Base-by-base conservation (phyloP, 1,140 invertebrate genomes). In the Dinoponera quadriceps region DNA sequence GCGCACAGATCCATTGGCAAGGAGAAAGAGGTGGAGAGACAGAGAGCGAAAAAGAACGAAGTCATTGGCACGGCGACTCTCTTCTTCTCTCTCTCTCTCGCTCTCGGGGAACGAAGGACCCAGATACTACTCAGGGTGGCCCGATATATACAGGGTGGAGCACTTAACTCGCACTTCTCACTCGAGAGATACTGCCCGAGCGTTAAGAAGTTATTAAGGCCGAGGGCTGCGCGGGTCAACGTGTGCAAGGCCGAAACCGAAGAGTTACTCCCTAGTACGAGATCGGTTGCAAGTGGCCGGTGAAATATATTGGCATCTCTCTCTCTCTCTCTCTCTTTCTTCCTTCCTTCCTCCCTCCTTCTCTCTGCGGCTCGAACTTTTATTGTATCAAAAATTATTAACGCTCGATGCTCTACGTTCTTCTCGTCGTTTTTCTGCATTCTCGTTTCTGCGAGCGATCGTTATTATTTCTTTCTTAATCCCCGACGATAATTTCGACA, bases 1-100 rank as follows among this genome's bases (percentile, higher is more conserved):
- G 29, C 74, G 44, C 88, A 86, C 87, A 85, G 84, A 72, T 85
- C 84, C 85, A 73, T 88, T 84, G 82, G 69, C 57, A 73, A 57
- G 65, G 72, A 68, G n/a, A 71, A 66, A 77, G 68, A 51, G 62
- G 22, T 20, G 66, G 44, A 83, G 51, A 85, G 78, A 29, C 75
- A 74, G 74, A 83, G 71, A 83, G 84, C 75, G 84, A 85, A 29
- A 49, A 20, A 81, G 82, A 75, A 83, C 57, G 80, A 82, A 81
- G 74, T 66, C 38, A 22, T 49, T n/a, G 18, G n/a, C 20, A 20
- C 54, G 54, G 20, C 27, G 38, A 44, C 38, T 44, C 11, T 49
- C 59, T 63, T 38, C 49, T 16, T 38, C 33, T 22, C 29, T 74
- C 11, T 22, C 72, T 66, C 22, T 77, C 49, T 57, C 55, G 25